Evolutionary conservation across 1,140 invertebrate species (phyloP).

Genomic region (Ridgeia piscesae): DNA sequence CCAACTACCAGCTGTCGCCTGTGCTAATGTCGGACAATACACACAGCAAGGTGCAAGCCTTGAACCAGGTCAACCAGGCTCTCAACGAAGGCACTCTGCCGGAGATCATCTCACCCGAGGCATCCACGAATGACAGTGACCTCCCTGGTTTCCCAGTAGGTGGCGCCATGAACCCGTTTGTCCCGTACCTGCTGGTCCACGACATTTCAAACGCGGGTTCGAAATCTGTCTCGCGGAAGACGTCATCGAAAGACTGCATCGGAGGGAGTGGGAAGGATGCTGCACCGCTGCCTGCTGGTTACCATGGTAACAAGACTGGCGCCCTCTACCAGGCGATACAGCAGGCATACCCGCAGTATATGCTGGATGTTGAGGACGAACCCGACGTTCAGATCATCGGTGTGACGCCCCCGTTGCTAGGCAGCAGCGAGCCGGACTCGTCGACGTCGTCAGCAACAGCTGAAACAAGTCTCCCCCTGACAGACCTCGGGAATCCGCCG

Average conservation of each 20-base stretch:
- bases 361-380: slow-evolving; percentile 36
- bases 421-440: neutral
- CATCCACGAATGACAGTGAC: neutral
- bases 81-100: slow-evolving; percentile 52
- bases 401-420: slow-evolving; percentile 35
- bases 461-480: neutral
- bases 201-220: neutral
- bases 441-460: neutral
- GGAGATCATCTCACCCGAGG: slow-evolving; percentile 51
- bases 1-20: slow-evolving; percentile 8
- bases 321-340: neutral
- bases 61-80: slow-evolving; percentile 68
- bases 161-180: neutral
- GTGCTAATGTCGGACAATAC: neutral
- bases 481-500: neutral
- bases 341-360: neutral
- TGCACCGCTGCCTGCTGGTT: neutral
- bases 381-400: slow-evolving; percentile 48
- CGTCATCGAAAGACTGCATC: neutral
- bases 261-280: neutral
- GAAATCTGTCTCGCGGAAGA: neutral
- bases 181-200: slow-evolving; percentile 15
- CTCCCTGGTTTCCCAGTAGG: neutral
- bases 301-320: neutral
- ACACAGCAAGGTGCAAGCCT: slow-evolving; percentile 60